These are phyloP conservation scores for Antheraea mylitta DNA, from an alignment of 1,140 invertebrate genomes.

Conservation along the genomic window DNA sequence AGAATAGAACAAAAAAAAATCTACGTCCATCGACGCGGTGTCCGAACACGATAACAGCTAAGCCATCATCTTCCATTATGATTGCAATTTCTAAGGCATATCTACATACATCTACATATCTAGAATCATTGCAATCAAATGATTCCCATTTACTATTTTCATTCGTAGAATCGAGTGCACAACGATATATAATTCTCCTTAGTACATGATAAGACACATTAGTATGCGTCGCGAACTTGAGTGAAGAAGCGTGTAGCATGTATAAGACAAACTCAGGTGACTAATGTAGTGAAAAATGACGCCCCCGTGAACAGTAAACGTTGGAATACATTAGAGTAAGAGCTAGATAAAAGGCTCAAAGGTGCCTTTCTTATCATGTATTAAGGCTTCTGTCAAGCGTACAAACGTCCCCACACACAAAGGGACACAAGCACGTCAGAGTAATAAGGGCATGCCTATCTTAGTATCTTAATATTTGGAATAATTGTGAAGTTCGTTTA, in stretches of 20 bases:
- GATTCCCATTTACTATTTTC: conserved; percentile 13
- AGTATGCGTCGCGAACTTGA: conserved; percentile 60
- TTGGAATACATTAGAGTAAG: conserved; percentile 5
- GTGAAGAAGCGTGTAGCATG: conserved; percentile 57
- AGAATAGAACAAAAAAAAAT: too few relatives aligned
- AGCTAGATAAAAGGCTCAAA: conserved; percentile 7
- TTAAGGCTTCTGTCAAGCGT: conserved; percentile 14
- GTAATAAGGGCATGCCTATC: neutral
- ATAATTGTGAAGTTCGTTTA: neutral
- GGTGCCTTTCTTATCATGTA: conserved; percentile 7
- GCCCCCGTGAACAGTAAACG: conserved; percentile 33
- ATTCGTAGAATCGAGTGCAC: conserved; percentile 20
- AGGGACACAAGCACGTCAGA: neutral
- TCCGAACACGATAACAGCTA: too few relatives aligned
- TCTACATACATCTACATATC: too few relatives aligned
- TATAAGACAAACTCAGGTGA: conserved; percentile 45
- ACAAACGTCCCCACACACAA: conserved; percentile 17
- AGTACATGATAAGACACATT: conserved; percentile 42
- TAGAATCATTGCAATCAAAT: neutral
- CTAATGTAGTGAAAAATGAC: conserved; percentile 51
- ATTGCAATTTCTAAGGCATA: too few relatives aligned
- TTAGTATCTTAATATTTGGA: neutral
- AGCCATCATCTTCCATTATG: too few relatives aligned
- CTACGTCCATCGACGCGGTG: too few relatives aligned
- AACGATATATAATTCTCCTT: conserved; percentile 26